phyloP scores from a whole-genome alignment of 1,140 invertebrate species.

The Saccostrea echinata region DNA sequence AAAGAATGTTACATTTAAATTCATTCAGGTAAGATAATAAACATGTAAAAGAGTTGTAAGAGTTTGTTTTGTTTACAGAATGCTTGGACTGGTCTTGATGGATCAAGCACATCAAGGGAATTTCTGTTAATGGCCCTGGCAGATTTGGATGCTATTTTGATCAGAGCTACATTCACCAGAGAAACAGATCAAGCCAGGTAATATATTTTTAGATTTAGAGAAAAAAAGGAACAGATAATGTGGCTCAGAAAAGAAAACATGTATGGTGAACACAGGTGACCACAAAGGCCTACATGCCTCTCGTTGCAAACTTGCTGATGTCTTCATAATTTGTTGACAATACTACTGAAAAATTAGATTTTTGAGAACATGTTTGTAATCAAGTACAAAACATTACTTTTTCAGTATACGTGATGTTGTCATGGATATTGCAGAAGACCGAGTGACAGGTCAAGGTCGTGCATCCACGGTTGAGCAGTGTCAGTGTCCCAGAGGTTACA shows the following conservation, averaged over 20 bases:
- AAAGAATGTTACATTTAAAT: background rate
- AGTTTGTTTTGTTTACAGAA: constrained; percentile 67
- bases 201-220: constrained; percentile 59
- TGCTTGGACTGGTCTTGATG: constrained; percentile 90
- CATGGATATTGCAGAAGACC: constrained; percentile 76
- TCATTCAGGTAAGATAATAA: background rate
- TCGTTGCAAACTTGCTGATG: no score
- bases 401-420: constrained; percentile 76
- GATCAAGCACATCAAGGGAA: constrained; percentile 89
- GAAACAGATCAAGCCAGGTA: constrained; percentile 88
- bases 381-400: background rate
- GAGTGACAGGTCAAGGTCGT: constrained; percentile 75
- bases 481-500: constrained; percentile 91
- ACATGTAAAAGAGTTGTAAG: background rate
- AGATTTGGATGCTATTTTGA: constrained; percentile 91
- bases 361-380: background rate
- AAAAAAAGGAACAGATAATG: no score
- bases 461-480: constrained; percentile 89
- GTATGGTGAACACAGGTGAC: no score
- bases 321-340: background rate
- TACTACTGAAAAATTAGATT: background rate
- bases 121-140: constrained; percentile 95
- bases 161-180: constrained; percentile 95
- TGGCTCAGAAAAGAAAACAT: no score
- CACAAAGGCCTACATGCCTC: no score